Conservation (phyloP, 2,888 invertebrate genomes). For the Suillia variegata region DNA sequence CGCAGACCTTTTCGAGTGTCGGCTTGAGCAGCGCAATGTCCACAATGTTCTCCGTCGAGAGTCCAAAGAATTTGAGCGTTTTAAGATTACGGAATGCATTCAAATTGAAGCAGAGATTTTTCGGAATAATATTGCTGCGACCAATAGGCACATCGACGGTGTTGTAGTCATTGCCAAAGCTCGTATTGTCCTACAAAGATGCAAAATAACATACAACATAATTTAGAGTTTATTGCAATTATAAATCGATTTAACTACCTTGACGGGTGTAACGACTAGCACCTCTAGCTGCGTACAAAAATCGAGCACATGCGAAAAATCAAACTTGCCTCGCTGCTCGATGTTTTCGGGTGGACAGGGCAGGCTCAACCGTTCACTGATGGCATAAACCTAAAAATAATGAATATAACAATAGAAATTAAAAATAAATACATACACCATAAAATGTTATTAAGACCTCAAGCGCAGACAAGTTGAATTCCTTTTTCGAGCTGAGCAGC, state of each 20-base stretch:
- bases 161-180: slow-evolving; percentile 50
- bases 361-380: slow-evolving; percentile 84
- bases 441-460: slow-evolving; percentile 67
- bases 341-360: slow-evolving; percentile 80
- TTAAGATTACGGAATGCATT: slow-evolving; percentile 82
- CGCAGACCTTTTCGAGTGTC: slow-evolving; percentile 62
- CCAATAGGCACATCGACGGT: slow-evolving; percentile 66
- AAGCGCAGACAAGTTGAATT: slow-evolving; percentile 76
- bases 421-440: not conserved
- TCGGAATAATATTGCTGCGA: slow-evolving; percentile 84
- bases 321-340: slow-evolving; percentile 80
- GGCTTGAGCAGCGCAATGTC: slow-evolving; percentile 61
- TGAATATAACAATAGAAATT: slow-evolving; percentile 49
- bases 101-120: slow-evolving; percentile 79
- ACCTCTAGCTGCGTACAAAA: slow-evolving; percentile 78
- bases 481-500: slow-evolving; percentile 65
- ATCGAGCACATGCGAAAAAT: slow-evolving; percentile 90
- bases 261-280: slow-evolving; percentile 56
- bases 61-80: slow-evolving; percentile 71
- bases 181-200: slow-evolving; percentile 33
- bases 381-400: slow-evolving; percentile 87
- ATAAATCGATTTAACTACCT: slow-evolving; percentile 30
- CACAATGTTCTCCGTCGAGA: slow-evolving; percentile 72
- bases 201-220: not conserved
- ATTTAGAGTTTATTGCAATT: not conserved